Conservation (phyloP, 2,888 invertebrate species). For the Drosophila barbarae region DNA sequence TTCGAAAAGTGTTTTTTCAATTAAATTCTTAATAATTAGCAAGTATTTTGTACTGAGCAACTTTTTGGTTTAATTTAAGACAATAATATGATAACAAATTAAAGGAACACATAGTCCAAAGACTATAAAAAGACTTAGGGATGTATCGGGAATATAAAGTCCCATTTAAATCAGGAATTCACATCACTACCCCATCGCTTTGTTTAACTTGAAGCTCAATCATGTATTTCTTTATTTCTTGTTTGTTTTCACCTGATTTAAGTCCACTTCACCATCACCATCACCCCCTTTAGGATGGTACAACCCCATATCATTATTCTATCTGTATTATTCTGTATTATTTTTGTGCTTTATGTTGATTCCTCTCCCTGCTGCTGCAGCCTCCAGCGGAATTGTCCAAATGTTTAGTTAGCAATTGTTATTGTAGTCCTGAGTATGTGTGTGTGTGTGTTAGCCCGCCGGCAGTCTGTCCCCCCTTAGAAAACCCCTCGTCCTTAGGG, state of each 20-base stretch:
- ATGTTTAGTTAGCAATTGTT: slow-evolving; percentile 54
- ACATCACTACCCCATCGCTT: background rate
- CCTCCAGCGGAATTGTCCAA: slow-evolving; percentile 48
- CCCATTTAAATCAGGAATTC: background rate
- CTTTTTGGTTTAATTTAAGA: background rate
- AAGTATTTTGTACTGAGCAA: background rate
- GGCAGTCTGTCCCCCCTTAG: slow-evolving; percentile 26
- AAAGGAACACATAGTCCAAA: background rate
- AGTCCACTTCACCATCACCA: no score
- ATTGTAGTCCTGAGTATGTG: slow-evolving; percentile 29
- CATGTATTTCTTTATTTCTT: background rate
- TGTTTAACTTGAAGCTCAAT: slow-evolving; percentile 5
- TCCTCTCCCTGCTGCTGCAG: slow-evolving; percentile 11
- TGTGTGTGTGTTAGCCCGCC: slow-evolving; percentile 8
- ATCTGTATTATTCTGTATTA: slow-evolving; percentile 19
- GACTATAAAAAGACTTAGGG: background rate
- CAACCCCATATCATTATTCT: slow-evolving; percentile 25
- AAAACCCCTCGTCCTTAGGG: slow-evolving; percentile 3
- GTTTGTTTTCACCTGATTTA: slow-evolving; percentile 19
- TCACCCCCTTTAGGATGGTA: background rate
- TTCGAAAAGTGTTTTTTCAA: slow-evolving; percentile 2
- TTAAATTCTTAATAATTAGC: background rate
- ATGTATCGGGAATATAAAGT: background rate
- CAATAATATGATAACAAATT: background rate
- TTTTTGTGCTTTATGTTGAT: slow-evolving; percentile 28